Evolutionary conservation across 2,113 vertebrate species (phyloP).

Genomic region (Athene noctua): DNA sequence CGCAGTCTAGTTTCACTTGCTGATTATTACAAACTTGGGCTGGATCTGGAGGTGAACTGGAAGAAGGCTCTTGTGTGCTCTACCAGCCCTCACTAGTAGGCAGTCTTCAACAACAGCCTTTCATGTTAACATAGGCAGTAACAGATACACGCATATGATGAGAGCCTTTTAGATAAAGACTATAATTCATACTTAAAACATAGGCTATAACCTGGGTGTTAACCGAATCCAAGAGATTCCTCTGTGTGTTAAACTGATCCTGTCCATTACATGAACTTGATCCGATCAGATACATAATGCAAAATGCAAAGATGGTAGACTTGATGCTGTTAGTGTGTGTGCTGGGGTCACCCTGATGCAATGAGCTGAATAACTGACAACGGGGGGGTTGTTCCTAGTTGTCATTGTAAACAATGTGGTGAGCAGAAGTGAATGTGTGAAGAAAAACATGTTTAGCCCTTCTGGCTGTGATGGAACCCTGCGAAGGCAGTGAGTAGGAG

Average conservation of each 20-base stretch:
- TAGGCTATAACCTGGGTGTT: not conserved
- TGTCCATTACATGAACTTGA: not conserved
- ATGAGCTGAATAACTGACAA: not conserved
- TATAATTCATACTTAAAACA: not conserved
- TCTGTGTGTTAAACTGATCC: not conserved
- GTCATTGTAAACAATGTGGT: not conserved
- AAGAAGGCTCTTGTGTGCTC: not conserved
- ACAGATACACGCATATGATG: not conserved
- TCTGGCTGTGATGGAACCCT: not conserved
- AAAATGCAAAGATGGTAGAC: not conserved
- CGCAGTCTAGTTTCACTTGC: not conserved
- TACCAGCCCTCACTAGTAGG: not conserved
- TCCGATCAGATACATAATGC: not conserved
- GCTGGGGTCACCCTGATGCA: not conserved
- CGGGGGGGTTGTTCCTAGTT: not conserved
- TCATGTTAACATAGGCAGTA: not conserved
- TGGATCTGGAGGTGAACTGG: not conserved
- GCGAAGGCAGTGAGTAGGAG: not conserved
- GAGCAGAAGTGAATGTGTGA: not conserved
- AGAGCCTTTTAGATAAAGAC: not conserved
- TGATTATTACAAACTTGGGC: not conserved
- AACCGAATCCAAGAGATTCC: not conserved
- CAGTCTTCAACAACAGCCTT: not conserved
- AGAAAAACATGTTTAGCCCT: not conserved
- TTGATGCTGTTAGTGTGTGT: not conserved